Base-by-base conservation (phyloP, 2,113 vertebrate species). In the Rhynchopsitta pachyrhyncha region DNA sequence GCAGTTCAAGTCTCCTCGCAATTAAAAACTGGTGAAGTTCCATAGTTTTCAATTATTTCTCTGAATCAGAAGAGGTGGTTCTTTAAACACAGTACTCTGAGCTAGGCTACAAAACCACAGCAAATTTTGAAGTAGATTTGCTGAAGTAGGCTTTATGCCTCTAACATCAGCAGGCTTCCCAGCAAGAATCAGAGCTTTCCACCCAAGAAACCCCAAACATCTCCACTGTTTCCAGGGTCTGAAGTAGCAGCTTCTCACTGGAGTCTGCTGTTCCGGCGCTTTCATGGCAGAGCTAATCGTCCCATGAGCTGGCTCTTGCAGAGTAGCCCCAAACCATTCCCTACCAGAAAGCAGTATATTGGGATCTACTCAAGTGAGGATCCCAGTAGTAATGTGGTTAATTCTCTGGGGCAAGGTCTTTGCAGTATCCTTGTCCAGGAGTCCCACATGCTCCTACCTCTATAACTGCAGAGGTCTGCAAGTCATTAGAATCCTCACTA, bases 401-500 rank as follows among this genome's bases (percentile, higher is more conserved):
- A 88, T 55, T 86, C 73, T 63, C 41, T 31, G 10, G 33, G 55
- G 81, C 39, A 62, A 69, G 29, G 53, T 67, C 82, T 86, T 70
- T 44, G 24, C 11, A 35, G 55, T 64, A 68, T 8, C 71, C 69
- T 93, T 64, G 50, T 75, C 88, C 60, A 60, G 27, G 16, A 86
- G 47, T 39, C 80, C 44, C 76, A 82, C 6, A 31, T n/a, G 50
- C 44, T 49, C 52, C 66, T 69, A 35, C 39, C 67, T 68, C 55
- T 75, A 0, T 57, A 94, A 57, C 73, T 94, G 94, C 93, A 90
- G 55, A 94, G n/a, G 70, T 85, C 86, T 82, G 80, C 92, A 93
- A 92, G 80, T 89, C 67, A 73, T 92, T 73, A 93, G 82, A 22
- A 4, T 23, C 47, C 74, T 92, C 88, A 86, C 68, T 82, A 90